Base-by-base conservation (phyloP, 92 coral and sea anemone genomes). In the Pocillopora grandis region DNA sequence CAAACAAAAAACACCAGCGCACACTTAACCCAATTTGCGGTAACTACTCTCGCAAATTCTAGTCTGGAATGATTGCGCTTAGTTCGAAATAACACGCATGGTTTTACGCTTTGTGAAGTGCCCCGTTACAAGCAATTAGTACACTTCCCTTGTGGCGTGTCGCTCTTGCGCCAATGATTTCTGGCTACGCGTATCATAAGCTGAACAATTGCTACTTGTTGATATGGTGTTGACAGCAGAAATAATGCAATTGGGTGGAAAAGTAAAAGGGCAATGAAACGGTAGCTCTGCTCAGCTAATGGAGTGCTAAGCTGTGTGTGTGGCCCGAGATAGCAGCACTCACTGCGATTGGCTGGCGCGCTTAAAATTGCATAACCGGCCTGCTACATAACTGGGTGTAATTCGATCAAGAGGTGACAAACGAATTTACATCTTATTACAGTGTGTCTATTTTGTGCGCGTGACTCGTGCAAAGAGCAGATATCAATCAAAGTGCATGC, bases 201-300 rank as follows among this genome's bases (percentile, higher is more conserved):
- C 84, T 71, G 86, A 89, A 85, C 93, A 90, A 92, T 90, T 89
- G 87, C 71, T 59, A 76, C 87, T 92, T 78, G 95, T 87, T 92
- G 98, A 94, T 87, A 94, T 90, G 92, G 98, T 92, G 98, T 81
- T 94, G 98, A 94, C 98, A 94, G 87, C 90, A 81, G 91, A 81
- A 88, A 90, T 89, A 84, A 92, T 89, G 89, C 90, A 80, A 91
- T 92, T 87, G 93, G 93, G 89, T 84, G 86, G 82, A 76, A 84
- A 76, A 72, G 89, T 80, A 87, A 88, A 87, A 90, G 92, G 86
- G 80, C 91, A 87, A 89, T 90, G 95, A 87, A 89, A 91, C 81
- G 86, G 85, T 66, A 67, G 84, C 94, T 80, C 86, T 76, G 88
- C 69, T 75, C 66, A 85, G 91, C 77, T 88, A 92, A 92, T 88